Percentiles rank a stretch among this genome's conserved stretches.
Evolutionary conservation across 2,888 invertebrate genomes (phyloP).

Genomic region (Sisyra terminalis): DNA sequence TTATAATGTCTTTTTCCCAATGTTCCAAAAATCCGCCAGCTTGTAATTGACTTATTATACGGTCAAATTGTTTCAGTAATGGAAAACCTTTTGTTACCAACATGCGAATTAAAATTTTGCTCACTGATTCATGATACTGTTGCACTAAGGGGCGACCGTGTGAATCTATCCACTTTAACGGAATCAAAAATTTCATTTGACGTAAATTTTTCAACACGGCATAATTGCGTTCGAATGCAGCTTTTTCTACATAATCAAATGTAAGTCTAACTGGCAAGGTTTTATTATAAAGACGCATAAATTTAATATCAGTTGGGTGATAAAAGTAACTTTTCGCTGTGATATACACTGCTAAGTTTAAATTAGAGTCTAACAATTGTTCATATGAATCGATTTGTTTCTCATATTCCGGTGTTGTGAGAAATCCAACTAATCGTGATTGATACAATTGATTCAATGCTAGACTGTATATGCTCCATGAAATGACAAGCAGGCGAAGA

Average conservation of each 20-base stretch:
- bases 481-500: constrained; percentile 6
- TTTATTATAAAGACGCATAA: too few relatives aligned
- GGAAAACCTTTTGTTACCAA: constrained; percentile 10
- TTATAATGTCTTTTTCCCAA: constrained; percentile 10
- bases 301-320: too few relatives aligned
- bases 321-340: not conserved
- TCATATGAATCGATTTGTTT: constrained; percentile 8
- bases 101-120: too few relatives aligned
- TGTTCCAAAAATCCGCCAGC: constrained; percentile 11
- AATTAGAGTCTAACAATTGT: constrained; percentile 9
- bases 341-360: constrained; percentile 6
- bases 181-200: constrained; percentile 3
- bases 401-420: constrained; percentile 10
- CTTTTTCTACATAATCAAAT: too few relatives aligned
- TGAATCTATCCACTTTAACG: constrained; percentile 1
- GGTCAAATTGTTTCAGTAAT: constrained; percentile 9
- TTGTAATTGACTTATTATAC: constrained; percentile 7
- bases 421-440: constrained; percentile 8
- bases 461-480: constrained; percentile 8
- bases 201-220: constrained; percentile 4
- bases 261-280: too few relatives aligned
- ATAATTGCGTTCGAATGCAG: constrained; percentile 5
- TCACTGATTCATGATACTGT: too few relatives aligned
- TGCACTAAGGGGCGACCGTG: not conserved
- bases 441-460: constrained; percentile 8